Conservation (phyloP, 2,797 vertebrate species). For the Molossus alvarezi region DNA sequence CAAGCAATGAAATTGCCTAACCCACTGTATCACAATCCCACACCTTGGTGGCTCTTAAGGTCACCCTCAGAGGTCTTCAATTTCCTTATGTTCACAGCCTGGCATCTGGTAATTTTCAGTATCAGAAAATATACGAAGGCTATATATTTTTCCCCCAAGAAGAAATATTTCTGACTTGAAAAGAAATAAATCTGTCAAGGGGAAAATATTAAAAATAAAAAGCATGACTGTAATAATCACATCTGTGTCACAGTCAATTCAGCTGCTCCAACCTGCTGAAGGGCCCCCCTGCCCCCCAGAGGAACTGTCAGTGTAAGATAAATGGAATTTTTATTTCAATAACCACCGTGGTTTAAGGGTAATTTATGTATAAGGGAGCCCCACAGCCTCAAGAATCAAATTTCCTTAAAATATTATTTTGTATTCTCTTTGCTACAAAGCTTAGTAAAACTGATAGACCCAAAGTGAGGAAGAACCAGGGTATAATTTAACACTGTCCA, state of each 20-base stretch:
- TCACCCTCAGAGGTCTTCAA: conserved; percentile 85
- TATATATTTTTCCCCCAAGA: conserved; percentile 80
- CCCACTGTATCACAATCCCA: conserved; percentile 76
- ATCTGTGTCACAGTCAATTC: conserved; percentile 79
- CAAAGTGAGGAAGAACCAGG: neutral
- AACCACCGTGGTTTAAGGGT: conserved; percentile 84
- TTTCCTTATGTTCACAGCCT: conserved; percentile 81
- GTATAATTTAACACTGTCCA: neutral
- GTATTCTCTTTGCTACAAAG: conserved; percentile 72
- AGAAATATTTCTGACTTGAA: conserved; percentile 85
- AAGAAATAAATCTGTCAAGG: conserved; percentile 87
- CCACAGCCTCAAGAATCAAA: conserved; percentile 76
- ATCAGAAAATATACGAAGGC: conserved; percentile 80
- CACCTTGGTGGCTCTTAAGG: conserved; percentile 81
- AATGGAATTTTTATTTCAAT: conserved; percentile 88
- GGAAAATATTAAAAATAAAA: conserved; percentile 89
- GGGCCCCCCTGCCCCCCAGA: conserved; percentile 72
- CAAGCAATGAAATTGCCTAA: conserved; percentile 85
- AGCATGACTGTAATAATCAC: conserved; percentile 85
- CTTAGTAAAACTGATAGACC: conserved; percentile 58
- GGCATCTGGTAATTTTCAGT: conserved; percentile 86
- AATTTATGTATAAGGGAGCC: conserved; percentile 84
- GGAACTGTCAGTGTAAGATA: conserved; percentile 77
- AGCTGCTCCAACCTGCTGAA: conserved; percentile 68
- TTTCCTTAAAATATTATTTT: conserved; percentile 87